Percentiles rank a stretch among this genome's conserved stretches.
These are phyloP conservation scores for Ciconia stormi DNA, from an alignment of 2,113 vertebrate species.

Conservation along the genomic window DNA sequence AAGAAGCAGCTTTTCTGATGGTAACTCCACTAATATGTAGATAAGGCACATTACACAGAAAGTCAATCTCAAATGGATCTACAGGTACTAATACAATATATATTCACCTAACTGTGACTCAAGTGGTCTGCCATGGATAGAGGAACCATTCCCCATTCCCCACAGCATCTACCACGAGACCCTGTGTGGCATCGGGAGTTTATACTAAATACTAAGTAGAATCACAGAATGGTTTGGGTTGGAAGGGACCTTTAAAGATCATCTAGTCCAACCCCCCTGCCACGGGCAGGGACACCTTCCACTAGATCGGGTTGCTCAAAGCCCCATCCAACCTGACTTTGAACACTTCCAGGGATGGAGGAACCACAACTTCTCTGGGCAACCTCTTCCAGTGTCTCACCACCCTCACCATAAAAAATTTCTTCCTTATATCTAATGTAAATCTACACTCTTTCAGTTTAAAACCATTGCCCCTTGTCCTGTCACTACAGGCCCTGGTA, in stretches of 20 bases:
- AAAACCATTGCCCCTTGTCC: background rate
- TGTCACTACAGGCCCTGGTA: background rate
- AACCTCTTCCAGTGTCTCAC: background rate
- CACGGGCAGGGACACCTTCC: background rate
- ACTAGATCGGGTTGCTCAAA: background rate
- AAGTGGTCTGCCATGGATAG: background rate
- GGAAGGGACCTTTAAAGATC: background rate
- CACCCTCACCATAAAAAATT: accelerated
- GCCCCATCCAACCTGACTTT: background rate
- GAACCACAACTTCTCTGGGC: background rate
- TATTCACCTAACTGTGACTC: background rate
- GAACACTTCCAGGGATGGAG: background rate
- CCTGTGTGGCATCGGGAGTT: background rate
- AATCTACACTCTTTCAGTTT: background rate
- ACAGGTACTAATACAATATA: background rate
- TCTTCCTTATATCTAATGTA: background rate
- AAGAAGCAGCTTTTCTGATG: background rate
- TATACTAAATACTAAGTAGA: background rate
- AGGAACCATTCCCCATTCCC: background rate
- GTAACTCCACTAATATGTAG: background rate
- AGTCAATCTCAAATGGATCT: background rate
- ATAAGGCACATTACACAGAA: background rate
- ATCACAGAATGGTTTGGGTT: background rate
- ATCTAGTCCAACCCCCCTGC: background rate
- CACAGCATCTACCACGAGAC: background rate